A percentile compares a stretch with the other conserved stretches of the same genome.
Conservation (phyloP, 2,888 invertebrate genomes). For the Tholera decimalis region DNA sequence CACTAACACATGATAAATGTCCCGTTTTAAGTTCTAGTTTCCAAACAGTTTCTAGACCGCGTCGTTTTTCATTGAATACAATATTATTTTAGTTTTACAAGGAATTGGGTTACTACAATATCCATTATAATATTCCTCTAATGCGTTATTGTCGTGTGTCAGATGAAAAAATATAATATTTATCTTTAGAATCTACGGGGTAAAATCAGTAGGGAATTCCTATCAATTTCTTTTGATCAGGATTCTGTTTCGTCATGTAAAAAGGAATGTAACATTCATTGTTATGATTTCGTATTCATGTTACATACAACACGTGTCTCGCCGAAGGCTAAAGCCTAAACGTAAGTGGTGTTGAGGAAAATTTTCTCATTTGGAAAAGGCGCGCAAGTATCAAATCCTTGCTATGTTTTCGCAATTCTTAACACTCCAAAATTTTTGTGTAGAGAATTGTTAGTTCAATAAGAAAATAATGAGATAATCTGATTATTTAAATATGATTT, state of each 20-base stretch:
- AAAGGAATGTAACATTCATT: slow-evolving; percentile 51
- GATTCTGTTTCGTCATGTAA: slow-evolving; percentile 48
- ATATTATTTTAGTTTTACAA: slow-evolving; percentile 1
- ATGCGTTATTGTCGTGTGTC: slow-evolving; percentile 4
- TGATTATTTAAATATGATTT: too few relatives aligned
- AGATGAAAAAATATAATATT: slow-evolving; percentile 49
- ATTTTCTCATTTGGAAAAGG: background rate
- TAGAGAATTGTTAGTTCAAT: too few relatives aligned
- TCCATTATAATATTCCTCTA: slow-evolving; percentile 13
- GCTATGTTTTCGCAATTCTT: background rate
- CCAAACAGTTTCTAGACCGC: too few relatives aligned
- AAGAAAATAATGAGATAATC: too few relatives aligned
- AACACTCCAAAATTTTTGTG: too few relatives aligned
- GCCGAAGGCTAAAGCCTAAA: slow-evolving; percentile 23
- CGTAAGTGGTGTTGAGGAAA: background rate
- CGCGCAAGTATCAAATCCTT: background rate
- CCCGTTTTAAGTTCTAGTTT: too few relatives aligned
- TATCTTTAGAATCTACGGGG: slow-evolving; percentile 24
- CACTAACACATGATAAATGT: too few relatives aligned
- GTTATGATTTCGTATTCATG: slow-evolving; percentile 53
- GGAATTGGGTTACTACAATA: slow-evolving; percentile 6
- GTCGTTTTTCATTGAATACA: too few relatives aligned
- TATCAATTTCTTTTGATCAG: slow-evolving; percentile 64
- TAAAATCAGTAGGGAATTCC: slow-evolving; percentile 58
- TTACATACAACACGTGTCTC: slow-evolving; percentile 29